Evolutionary conservation across 2,113 vertebrate species (phyloP).

Genomic region (Hucho hucho): DNA sequence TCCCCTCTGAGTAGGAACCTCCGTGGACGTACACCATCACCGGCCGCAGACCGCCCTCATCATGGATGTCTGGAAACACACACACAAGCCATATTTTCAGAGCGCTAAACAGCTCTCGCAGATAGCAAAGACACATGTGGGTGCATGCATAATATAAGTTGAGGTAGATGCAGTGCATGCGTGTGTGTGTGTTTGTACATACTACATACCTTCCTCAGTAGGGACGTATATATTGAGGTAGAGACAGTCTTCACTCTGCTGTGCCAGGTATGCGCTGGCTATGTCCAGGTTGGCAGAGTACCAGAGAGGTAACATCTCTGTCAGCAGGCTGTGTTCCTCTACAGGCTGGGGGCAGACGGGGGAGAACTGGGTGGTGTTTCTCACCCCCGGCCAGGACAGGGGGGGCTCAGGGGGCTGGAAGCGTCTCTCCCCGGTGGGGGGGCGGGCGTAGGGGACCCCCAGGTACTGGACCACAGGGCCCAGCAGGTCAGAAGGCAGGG

Average conservation of each 20-base stretch:
- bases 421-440: conserved; percentile 86
- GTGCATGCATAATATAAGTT: conserved; percentile 36
- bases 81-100: too few species aligned
- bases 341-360: conserved; percentile 90
- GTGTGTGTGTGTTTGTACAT: conserved; percentile 18
- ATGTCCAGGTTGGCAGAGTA: conserved; percentile 96
- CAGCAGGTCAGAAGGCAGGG: conserved; percentile 91
- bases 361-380: conserved; percentile 90
- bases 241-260: conserved; percentile 94
- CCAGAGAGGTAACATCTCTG: conserved; percentile 93
- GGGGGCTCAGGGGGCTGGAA: conserved; percentile 93
- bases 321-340: conserved; percentile 87
- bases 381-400: conserved; percentile 86
- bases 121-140: neutral
- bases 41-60: conserved; percentile 1
- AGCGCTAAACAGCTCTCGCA: too few species aligned
- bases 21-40: conserved; percentile 12
- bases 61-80: conserved; percentile 7
- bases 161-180: conserved; percentile 54
- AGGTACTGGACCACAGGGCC: conserved; percentile 94
- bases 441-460: conserved; percentile 91
- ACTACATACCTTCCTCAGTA: conserved; percentile 89
- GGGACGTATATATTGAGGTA: conserved; percentile 96
- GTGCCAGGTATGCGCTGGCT: conserved; percentile 87
- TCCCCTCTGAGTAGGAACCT: conserved; percentile 8